Evolutionary conservation across 2,113 vertebrate genomes (phyloP).

Genomic region (Trematomus loennbergii): DNA sequence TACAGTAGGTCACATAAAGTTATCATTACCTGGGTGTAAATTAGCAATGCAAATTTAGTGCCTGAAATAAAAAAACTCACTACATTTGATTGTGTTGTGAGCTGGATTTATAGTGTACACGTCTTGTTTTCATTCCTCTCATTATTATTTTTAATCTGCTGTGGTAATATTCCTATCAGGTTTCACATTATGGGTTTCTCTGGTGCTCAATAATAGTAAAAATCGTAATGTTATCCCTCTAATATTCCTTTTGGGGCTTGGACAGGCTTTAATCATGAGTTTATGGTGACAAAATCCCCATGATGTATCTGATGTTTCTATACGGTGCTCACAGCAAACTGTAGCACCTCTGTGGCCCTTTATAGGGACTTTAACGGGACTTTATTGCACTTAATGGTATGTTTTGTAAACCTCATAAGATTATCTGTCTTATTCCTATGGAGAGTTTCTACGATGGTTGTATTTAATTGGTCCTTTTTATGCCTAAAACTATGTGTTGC

Average conservation of each 20-base stretch:
- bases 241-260: constrained; percentile 55
- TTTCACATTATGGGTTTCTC: constrained; percentile 49
- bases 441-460: background rate
- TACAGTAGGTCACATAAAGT: constrained; percentile 51
- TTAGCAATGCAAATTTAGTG: constrained; percentile 43
- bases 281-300: constrained; percentile 52
- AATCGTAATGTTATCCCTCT: constrained; percentile 57
- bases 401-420: constrained; percentile 8
- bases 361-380: constrained; percentile 22
- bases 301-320: constrained; percentile 34
- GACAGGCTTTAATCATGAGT: constrained; percentile 47
- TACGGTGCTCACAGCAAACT: constrained; percentile 25
- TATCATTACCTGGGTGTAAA: constrained; percentile 49
- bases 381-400: background rate
- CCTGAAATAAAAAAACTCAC: constrained; percentile 20
- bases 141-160: constrained; percentile 61
- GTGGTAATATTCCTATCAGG: constrained; percentile 49
- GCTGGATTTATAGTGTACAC: constrained; percentile 4
- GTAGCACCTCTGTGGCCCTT: constrained; percentile 16
- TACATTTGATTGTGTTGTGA: constrained; percentile 21
- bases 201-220: constrained; percentile 59
- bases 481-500: constrained; percentile 33
- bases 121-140: constrained; percentile 11
- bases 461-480: constrained; percentile 3
- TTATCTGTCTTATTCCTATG: background rate